Conservation (phyloP, 2,888 invertebrate genomes). For the Amiota minor region DNA sequence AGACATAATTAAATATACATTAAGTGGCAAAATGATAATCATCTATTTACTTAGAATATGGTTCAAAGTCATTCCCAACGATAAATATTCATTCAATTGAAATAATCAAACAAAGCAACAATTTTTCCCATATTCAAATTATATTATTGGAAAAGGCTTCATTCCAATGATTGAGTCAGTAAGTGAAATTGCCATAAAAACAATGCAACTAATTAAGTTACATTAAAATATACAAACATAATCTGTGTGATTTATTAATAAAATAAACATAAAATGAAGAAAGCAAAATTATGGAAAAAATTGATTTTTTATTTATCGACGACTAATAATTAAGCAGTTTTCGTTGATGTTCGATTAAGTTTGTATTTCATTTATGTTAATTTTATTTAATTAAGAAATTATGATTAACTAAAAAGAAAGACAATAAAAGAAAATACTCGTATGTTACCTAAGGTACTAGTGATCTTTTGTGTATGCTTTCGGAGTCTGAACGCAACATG, state of each 20-base stretch:
- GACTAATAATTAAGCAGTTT: slow-evolving; percentile 48
- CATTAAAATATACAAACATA: too few relatives aligned
- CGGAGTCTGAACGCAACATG: too few relatives aligned
- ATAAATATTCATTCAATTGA: background rate
- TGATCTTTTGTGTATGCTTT: too few relatives aligned
- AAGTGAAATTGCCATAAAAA: too few relatives aligned
- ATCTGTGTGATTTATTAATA: too few relatives aligned
- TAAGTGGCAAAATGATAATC: background rate
- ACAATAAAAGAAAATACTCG: background rate
- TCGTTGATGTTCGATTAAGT: slow-evolving; percentile 16
- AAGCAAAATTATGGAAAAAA: background rate
- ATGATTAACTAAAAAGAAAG: background rate
- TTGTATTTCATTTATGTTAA: slow-evolving; percentile 43
- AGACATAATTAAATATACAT: slow-evolving; percentile 20
- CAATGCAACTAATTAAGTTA: too few relatives aligned
- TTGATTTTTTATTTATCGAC: slow-evolving; percentile 21
- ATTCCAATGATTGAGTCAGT: background rate
- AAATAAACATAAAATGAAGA: background rate
- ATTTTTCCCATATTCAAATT: slow-evolving; percentile 3
- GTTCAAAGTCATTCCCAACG: slow-evolving; percentile 23
- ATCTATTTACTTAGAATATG: background rate
- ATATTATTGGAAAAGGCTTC: background rate
- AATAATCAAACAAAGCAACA: background rate
- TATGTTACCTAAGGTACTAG: too few relatives aligned
- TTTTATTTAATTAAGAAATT: slow-evolving; percentile 23